A percentile compares a stretch with the other conserved stretches of the same genome.
phyloP scores from a whole-genome alignment of 2,888 invertebrate genomes.

The Monoplex corrugatus region DNA sequence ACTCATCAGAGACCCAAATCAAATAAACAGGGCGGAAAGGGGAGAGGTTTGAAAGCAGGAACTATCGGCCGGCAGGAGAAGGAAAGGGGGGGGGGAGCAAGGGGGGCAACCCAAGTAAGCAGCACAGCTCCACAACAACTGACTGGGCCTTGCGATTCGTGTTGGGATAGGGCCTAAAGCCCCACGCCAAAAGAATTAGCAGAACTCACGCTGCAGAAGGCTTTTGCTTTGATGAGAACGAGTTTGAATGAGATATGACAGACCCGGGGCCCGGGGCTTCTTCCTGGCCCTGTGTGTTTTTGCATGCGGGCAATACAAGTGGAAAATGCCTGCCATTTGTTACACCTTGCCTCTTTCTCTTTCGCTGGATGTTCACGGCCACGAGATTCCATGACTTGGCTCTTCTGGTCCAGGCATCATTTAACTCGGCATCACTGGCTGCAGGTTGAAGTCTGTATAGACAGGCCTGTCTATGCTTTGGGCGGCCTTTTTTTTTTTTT shows the following conservation, averaged over 20 bases:
- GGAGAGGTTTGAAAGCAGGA: not conserved
- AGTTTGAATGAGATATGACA: slow-evolving; percentile 15
- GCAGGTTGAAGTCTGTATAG: no score
- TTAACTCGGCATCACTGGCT: no score
- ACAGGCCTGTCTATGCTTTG: no score
- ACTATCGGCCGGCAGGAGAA: not conserved
- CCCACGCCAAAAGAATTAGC: not conserved
- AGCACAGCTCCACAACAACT: no score
- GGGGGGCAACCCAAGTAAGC: no score
- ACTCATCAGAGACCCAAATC: not conserved
- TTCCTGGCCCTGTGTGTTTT: not conserved
- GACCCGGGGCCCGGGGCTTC: not conserved
- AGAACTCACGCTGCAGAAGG: not conserved
- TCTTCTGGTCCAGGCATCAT: no score
- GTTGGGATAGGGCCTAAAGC: no score
- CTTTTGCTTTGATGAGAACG: slow-evolving; percentile 26
- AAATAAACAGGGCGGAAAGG: not conserved
- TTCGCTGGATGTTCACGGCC: no score
- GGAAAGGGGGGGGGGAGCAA: no score
- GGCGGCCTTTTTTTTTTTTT: no score
- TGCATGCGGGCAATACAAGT: slow-evolving; percentile 36
- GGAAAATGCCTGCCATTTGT: slow-evolving; percentile 37
- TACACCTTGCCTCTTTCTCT: not conserved
- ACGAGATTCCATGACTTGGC: no score
- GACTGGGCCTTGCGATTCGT: no score